phyloP scores from a whole-genome alignment of 2,797 vertebrate species.

The Melanotaenia parkinsoni region DNA sequence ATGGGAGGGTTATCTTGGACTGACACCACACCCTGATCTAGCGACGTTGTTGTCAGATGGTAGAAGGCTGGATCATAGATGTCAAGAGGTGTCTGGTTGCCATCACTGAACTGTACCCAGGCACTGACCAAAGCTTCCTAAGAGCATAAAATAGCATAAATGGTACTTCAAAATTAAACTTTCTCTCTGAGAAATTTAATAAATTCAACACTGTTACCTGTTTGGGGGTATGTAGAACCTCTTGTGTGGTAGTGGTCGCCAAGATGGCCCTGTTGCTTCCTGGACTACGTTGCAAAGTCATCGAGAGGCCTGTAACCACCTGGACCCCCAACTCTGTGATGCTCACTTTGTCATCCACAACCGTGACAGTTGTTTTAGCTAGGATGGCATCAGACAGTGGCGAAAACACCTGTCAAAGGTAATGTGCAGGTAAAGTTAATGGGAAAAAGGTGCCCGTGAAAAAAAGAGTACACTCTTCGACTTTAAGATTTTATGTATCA shows the following conservation, averaged over 20 bases:
- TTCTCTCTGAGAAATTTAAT: conserved; percentile 1
- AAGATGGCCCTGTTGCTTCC: conserved; percentile 91
- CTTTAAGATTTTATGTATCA: background rate
- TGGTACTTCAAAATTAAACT: background rate
- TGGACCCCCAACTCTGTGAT: conserved; percentile 92
- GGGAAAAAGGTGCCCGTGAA: background rate
- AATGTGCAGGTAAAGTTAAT: conserved; percentile 15
- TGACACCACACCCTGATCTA: conserved; percentile 90
- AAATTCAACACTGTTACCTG: conserved; percentile 79
- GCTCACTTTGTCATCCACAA: conserved; percentile 92
- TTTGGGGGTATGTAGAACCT: conserved; percentile 86
- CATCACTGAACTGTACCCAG: conserved; percentile 95
- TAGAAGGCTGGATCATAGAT: conserved; percentile 89
- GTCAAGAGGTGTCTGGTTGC: conserved; percentile 90
- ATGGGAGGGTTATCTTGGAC: conserved; percentile 82
- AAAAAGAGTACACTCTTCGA: background rate
- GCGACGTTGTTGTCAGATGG: conserved; percentile 85
- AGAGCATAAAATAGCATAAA: conserved; percentile 23
- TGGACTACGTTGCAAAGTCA: conserved; percentile 90
- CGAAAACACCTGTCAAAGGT: conserved; percentile 86
- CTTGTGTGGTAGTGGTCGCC: conserved; percentile 87
- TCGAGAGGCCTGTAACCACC: conserved; percentile 87
- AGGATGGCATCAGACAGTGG: conserved; percentile 90
- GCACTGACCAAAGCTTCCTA: conserved; percentile 92
- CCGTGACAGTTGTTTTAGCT: conserved; percentile 89